Base-by-base conservation (phyloP, 2,888 invertebrate genomes). In the Keiferia lycopersicella region DNA sequence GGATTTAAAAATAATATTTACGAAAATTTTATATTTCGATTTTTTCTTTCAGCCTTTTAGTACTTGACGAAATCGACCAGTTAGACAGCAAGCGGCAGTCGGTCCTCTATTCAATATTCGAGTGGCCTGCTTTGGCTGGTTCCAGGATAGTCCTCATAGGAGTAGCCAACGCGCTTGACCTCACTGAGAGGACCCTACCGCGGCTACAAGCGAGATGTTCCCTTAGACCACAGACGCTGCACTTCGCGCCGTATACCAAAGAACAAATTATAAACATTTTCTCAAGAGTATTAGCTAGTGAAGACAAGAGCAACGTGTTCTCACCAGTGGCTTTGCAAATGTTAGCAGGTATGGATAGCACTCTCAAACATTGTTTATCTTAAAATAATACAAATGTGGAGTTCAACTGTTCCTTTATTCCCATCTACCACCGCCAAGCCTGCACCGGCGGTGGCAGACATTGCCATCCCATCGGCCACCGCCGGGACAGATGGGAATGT, bases 51-150 rank as follows among this genome's bases (percentile, higher is more conserved):
- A 95, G 95, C 64, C 88, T 99, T 20, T 83, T 99, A 69, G 95
- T 99, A 12, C 82, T 99, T 65, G 99, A 99, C 83, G 99, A 99
- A 92, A 96, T 99, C 66, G 99, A 99, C 84, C 98, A 99, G 81
- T 86, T 99, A 48, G 96, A 96, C 75, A 96, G 95, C 69, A 95
- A 94, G 73, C 93, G 94, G 39, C 98, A 98, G 76, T 95, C 96
- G 0, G 95, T 99, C 2, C 90, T 99, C 7, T 98, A 99, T 85
- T 95, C 96, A 0, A 94, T 99, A 72, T 99, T 99, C 82, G 97
- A 98, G 80, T 98, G 98, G 98, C 97, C 98, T 0, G 93, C 96
- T 0, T 81, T 94, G 63, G 80, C 88, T 0, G 86, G 93, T 22
- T 95, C 96, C 0, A 94, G 94, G 48, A 80, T 99, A 0, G 93